Evolutionary conservation across 2,888 invertebrate genomes (phyloP), one percentile per base, ranked within the genome.

Genomic region (Eilema caniola): DNA sequence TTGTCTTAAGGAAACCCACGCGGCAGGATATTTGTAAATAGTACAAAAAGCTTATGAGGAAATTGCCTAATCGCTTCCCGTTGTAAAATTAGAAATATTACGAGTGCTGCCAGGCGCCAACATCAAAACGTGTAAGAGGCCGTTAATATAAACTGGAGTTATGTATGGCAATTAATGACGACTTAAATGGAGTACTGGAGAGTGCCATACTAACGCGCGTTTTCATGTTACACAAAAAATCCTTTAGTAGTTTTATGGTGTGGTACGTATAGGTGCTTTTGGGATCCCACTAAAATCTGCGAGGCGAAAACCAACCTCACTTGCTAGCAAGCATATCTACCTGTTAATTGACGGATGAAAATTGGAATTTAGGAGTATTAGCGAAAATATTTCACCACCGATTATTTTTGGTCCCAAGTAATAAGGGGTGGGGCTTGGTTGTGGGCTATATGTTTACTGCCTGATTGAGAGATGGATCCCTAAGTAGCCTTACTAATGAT

Each of bases 21-120:
- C 72, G 73, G 73, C 88, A 88, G 88, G 88, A 88, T 89, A 86
- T 90, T 86, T 86, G 73, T 83, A 89, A 90, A 89, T 87, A 88
- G 85, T 78, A 80, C 77, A 81, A 80, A 81, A 78, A 84, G 81
- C 78, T 86, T 83, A 87, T 80, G 78, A 89, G 85, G 88, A 86
- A 89, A 88, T 85, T 83, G 86, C 82, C 79, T 82, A 85, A 88
- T 85, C 78, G 83, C 79, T 86, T 89, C 88, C 87, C 83, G 85
- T 83, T 75, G 74, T 85, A 83, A 81, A 83, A 81, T 74, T 77
- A 72, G 75, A 78, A 80, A 81, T 69, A 67, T 62, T 70, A 64
- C 12, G 62, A 63, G 60, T 23, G 37, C 20, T 25, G 74, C 76
- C 74, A 74, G 72, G 67, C 71, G 65, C 62, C 33, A 62, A 68